Conservation (phyloP, 2,888 invertebrate species). For the Alsophila aescularia region DNA sequence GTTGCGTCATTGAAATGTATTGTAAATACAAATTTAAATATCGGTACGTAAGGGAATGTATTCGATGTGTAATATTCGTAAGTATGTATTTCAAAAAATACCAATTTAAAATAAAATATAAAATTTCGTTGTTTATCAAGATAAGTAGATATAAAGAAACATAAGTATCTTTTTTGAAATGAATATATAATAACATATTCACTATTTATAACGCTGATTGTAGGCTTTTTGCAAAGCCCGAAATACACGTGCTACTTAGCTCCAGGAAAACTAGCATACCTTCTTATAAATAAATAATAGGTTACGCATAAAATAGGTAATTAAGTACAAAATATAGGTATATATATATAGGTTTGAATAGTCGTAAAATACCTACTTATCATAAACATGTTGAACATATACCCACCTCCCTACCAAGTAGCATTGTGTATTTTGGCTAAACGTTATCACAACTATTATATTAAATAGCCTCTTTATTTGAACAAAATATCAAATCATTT, state of each 20-base stretch:
- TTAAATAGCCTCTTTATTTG: background rate
- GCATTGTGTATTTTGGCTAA: background rate
- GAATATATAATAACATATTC: background rate
- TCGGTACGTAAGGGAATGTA: slow-evolving; percentile 49
- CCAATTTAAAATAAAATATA: slow-evolving; percentile 16
- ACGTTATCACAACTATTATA: background rate
- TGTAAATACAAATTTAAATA: background rate
- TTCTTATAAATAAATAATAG: too few species aligned
- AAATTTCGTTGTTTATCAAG: slow-evolving; percentile 40
- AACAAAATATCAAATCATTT: background rate
- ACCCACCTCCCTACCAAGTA: too few species aligned
- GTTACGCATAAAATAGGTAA: too few species aligned
- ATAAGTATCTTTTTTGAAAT: background rate
- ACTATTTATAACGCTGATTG: background rate
- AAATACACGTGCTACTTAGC: background rate
- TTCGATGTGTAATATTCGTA: slow-evolving; percentile 59
- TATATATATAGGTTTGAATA: too few species aligned
- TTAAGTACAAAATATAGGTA: too few species aligned
- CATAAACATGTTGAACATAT: too few species aligned
- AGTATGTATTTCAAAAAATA: slow-evolving; percentile 14
- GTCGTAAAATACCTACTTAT: too few species aligned
- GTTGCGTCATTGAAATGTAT: background rate
- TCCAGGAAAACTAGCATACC: too few species aligned
- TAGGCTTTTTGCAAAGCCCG: background rate
- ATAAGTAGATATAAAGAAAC: background rate